These are phyloP conservation scores for Prosopocoilus inquinatus DNA, from an alignment of 2,888 invertebrate species.

Conservation along the genomic window DNA sequence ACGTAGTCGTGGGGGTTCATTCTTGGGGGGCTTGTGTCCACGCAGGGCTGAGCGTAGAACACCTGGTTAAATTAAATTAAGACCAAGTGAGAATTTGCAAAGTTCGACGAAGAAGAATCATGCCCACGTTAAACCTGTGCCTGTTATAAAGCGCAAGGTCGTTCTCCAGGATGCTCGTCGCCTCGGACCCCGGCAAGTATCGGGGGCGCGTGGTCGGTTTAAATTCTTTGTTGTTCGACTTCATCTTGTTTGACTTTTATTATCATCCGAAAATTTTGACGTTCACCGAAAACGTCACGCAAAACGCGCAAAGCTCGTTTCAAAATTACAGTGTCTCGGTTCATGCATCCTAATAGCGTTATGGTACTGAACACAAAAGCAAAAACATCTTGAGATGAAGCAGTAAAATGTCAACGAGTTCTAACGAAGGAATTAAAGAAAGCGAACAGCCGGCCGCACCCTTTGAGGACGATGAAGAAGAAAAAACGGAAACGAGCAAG, in stretches of 20 bases:
- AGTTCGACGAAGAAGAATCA: neutral
- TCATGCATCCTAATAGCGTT: too few relatives aligned
- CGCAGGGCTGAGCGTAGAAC: conserved; percentile 36
- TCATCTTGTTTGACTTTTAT: conserved; percentile 18
- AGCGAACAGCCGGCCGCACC: too few relatives aligned
- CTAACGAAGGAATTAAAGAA: too few relatives aligned
- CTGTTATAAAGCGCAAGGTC: conserved; percentile 38
- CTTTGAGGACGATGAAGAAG: too few relatives aligned
- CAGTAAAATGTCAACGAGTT: too few relatives aligned
- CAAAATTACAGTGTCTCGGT: too few relatives aligned
- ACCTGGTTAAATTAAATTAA: conserved; percentile 25
- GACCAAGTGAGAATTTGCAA: neutral
- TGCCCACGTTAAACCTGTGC: conserved; percentile 35
- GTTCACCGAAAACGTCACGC: too few relatives aligned
- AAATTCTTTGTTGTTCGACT: conserved; percentile 29
- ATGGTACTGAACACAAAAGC: too few relatives aligned
- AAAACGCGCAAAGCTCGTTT: too few relatives aligned
- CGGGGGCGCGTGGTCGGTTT: conserved; percentile 32
- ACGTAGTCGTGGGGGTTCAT: conserved; percentile 57
- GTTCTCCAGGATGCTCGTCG: conserved; percentile 12
- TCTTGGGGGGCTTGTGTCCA: conserved; percentile 57
- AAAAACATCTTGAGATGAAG: too few relatives aligned
- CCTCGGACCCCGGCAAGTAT: conserved; percentile 39
- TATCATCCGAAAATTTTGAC: too few relatives aligned
- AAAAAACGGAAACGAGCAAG: too few relatives aligned